Evolutionary conservation across 2,888 invertebrate genomes (phyloP), one percentile per base, ranked within the genome.

Genomic region (Cheilosia pagana): DNA sequence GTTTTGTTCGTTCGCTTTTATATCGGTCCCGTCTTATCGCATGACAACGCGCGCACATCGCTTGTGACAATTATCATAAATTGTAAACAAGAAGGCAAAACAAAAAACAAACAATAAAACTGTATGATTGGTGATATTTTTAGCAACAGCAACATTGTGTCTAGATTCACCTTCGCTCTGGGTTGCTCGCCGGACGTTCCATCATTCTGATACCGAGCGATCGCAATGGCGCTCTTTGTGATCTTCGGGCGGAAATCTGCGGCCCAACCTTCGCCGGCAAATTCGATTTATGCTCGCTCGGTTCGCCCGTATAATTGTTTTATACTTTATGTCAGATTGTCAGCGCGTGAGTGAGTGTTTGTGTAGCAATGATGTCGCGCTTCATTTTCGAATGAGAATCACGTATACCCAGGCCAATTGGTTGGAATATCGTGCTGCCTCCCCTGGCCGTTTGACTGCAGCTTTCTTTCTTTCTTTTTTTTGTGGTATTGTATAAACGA

Each of bases 171-270:
- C 82, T 72, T 74, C 83, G 59, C 19, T 67, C 45, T 45, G 60
- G 60, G 43, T 60, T 28, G 28, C 59, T 41, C 23, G 16, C 31
- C 8, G 28, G 50, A 10, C 28, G 45, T 39, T 39, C 62, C 25
- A 43, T 41, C 23, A 23, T 14, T 48, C 16, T 41, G 21, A 35
- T 62, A 63, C 57, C 41, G n/a, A 45, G 62, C 67, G 50, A 14
- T 53, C 75, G 50, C 25, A n/a, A n/a, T 43, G 35, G 75, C 81
- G 63, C 60, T 67, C 65, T 67, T 53, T 81, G 71, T 71, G 85
- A 85, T 81, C 85, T 85, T 52, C 62, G 81, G 57, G 85, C 85
- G 85, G 85, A 85, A 85, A 85, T 85, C 85, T 81, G 70, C 71
- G 71, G 65, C 76, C 53, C 76, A 85, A 85, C 85, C 81, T 81